phyloP scores from a whole-genome alignment of 2,888 invertebrate genomes.

The Melieria crassipennis region DNA sequence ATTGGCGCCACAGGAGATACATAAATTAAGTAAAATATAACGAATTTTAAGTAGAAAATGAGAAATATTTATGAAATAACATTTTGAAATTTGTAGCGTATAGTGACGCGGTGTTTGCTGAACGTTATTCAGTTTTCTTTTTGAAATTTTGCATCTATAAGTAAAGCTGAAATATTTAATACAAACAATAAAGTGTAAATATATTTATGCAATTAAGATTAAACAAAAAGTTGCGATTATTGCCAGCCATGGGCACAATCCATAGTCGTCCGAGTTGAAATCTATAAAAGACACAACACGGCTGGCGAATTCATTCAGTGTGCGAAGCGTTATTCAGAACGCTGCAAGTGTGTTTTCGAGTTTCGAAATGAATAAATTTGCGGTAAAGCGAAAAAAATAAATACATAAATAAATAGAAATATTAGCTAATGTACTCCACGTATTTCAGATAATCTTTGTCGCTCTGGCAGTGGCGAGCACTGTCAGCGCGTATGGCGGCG shows the following conservation, averaged over 20 bases:
- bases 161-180: too few species aligned
- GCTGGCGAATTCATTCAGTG: constrained; percentile 1
- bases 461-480: constrained; percentile 10
- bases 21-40: too few species aligned
- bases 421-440: neutral
- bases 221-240: constrained; percentile 10
- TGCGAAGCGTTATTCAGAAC: constrained; percentile 1
- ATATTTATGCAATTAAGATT: neutral
- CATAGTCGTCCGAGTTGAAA: constrained; percentile 4
- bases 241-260: neutral
- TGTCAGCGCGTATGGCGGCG: constrained; percentile 14
- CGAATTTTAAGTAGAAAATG: too few species aligned
- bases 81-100: too few species aligned
- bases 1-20: too few species aligned
- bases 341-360: neutral
- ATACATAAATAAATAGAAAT: neutral
- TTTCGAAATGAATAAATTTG: constrained; percentile 18
- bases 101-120: too few species aligned
- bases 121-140: too few species aligned
- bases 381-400: constrained; percentile 4
- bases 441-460: constrained; percentile 17
- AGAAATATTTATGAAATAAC: too few species aligned
- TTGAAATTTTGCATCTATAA: too few species aligned
- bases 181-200: neutral
- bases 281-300: constrained; percentile 17